Evolutionary conservation across 2,113 vertebrate genomes (phyloP), one percentile per base, ranked within the genome.

Genomic region (Glaucidium brasilianum): DNA sequence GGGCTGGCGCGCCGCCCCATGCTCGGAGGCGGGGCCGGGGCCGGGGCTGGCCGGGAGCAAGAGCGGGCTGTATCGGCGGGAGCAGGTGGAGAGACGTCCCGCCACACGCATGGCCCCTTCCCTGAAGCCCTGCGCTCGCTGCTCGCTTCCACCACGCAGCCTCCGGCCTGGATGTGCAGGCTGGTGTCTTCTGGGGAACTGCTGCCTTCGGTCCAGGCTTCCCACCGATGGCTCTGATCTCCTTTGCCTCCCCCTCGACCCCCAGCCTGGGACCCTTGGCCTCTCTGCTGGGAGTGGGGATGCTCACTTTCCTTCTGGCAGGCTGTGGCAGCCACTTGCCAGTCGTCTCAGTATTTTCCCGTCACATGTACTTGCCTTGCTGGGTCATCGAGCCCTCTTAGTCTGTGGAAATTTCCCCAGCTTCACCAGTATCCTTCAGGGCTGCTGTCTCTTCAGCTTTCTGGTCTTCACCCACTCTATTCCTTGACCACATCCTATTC

Each of bases 1-100:
- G 76, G 96, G 87, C 82, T 23, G 53, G 47, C 9, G 94, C 96
- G 43, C 97, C 97, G 96, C 98, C 96, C 97, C 77, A 14, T 34
- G 35, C 67, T 91, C 75, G 88, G 96, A 85, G 95, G 96, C 86
- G 93, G 95, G 64, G 23, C 93, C 74, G 95, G 95, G 93, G 69
- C 89, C 5, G 85, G 63, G 79, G 37, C 59, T 26, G 49, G 22
- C 83, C 5, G 53, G 32, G 64, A 84, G 35, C 64, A 0, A 2
- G 69, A 4, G 5, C 17, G 32, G 58, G 53, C 67, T 5, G 63
- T 43, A 4, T 3, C 3, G 47, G 59, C 22, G 59, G 3, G 64
- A 95, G 96, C 97, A 96, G 97, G 97, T 98, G 97, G 75, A 19
- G 68, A 17, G 53, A 5, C 11, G 19, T 9, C 2, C 13, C 0